Evolutionary conservation across 2,797 vertebrate genomes (phyloP).

Genomic region (Schizopygopsis pylzovi): DNA sequence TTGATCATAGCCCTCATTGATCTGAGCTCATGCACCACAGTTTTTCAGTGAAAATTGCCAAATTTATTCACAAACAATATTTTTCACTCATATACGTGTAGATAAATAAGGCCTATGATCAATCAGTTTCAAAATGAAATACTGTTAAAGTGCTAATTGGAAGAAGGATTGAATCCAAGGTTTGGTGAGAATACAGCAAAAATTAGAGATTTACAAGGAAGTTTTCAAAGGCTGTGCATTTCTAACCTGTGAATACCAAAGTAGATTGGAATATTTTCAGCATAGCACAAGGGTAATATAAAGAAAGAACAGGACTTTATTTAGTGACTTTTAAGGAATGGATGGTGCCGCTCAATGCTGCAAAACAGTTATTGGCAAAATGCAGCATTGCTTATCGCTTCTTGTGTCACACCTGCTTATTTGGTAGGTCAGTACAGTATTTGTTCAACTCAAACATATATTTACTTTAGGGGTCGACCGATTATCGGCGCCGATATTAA

Average conservation of each 20-base stretch:
- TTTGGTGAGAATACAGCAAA: neutral
- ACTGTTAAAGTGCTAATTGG: neutral
- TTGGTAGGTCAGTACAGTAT: neutral
- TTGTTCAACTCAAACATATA: neutral
- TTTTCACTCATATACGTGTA: neutral
- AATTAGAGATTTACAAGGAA: neutral
- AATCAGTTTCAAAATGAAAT: too few relatives aligned
- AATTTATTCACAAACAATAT: too few relatives aligned
- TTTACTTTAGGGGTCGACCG: too few relatives aligned
- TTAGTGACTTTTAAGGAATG: neutral
- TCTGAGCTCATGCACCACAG: too few relatives aligned
- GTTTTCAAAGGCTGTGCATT: neutral
- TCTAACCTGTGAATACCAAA: neutral
- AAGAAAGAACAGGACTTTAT: neutral
- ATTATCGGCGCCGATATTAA: too few relatives aligned
- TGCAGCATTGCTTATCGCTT: neutral
- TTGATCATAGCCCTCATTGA: too few relatives aligned
- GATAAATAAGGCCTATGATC: too few relatives aligned
- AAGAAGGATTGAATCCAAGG: neutral
- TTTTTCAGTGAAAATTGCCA: too few relatives aligned
- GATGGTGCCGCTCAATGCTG: neutral
- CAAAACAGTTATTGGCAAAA: neutral
- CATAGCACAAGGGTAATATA: neutral
- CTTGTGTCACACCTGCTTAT: neutral
- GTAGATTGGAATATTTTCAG: neutral